Evolutionary conservation across 2,888 invertebrate species (phyloP), one percentile per base, ranked within the genome.

Genomic region (Abscondita cerata): DNA sequence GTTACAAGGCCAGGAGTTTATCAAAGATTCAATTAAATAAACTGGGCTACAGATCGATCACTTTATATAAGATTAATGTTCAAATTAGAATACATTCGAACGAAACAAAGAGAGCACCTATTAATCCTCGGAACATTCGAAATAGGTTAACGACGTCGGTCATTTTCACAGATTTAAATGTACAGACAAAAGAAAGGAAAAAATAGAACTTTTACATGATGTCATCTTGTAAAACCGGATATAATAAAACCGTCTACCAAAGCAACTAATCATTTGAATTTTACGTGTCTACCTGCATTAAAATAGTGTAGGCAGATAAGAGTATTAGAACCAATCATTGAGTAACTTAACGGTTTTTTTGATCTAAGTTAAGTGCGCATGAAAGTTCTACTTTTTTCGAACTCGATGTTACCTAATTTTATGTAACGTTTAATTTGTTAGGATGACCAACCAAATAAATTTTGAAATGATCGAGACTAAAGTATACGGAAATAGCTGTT

Each of bases 401-500:
- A 1, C 13, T 51, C 18, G 13, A 51, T 34, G 38, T 38, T 34
- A 51, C 51, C 12, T 44, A 44, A 34, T 52, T 52, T 40, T 20
- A 20, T 20, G 20, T 54, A 25, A 41, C 33, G 12, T 40, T 40
- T 40, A 25, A 40, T 40, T 38, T 53, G 18, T 12, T 25, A 53
- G 18, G 25, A 36, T 51, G 51, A 51, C n/a, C n/a, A n/a, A 19
- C 18, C 34, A 51, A 25, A 53, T 15, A 46, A 59, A 59, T 51
- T 41, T 44, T 19, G 2, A 44, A 44, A 44, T 44, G 16, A 44
- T 44, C 1, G 19, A 16, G 44, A 19, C 18, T 44, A 44, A 36
- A 44, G 58, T 58, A 52, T 59, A 68, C 70, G 73, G 70, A 73
- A 74, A 72, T 72, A 69, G 68, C 62, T 51, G 62, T n/a, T 61